Percentiles rank a stretch among this genome's conserved stretches.
Evolutionary conservation across 2,888 invertebrate species (phyloP).

Genomic region (Diloba caeruleocephala): DNA sequence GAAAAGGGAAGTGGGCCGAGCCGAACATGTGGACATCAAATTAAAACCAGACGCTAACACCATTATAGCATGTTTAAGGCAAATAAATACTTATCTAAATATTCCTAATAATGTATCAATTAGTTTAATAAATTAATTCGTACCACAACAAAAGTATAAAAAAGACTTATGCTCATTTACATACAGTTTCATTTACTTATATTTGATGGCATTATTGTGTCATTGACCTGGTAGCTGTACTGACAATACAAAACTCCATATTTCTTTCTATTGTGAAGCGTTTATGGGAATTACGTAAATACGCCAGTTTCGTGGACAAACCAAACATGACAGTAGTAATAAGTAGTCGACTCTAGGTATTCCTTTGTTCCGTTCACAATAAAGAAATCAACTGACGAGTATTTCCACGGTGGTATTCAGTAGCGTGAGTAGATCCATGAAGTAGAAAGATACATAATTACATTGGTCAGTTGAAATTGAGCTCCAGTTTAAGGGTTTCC

Average conservation of each 20-base stretch:
- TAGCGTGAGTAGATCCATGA: neutral
- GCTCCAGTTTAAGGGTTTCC: too few species aligned
- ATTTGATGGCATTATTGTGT: slow-evolving; percentile 27
- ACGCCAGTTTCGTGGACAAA: slow-evolving; percentile 11
- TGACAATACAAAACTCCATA: slow-evolving; percentile 9
- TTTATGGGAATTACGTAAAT: slow-evolving; percentile 28
- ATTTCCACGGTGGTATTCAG: neutral
- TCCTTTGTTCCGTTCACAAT: slow-evolving; percentile 11
- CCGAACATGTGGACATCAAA: too few species aligned
- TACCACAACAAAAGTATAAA: too few species aligned
- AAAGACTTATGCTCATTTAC: slow-evolving; percentile 1
- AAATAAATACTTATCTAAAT: too few species aligned
- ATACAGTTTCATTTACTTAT: slow-evolving; percentile 12
- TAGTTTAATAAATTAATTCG: too few species aligned
- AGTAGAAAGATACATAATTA: neutral
- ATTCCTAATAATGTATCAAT: neutral
- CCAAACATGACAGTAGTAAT: slow-evolving; percentile 16
- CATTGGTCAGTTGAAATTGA: neutral
- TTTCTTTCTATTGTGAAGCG: slow-evolving; percentile 11
- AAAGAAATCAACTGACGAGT: neutral
- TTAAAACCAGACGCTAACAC: too few species aligned
- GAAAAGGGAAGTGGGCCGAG: too few species aligned
- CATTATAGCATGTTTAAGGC: too few species aligned
- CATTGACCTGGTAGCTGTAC: slow-evolving; percentile 14
- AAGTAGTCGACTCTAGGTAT: slow-evolving; percentile 1